Percentiles rank a stretch among this genome's conserved stretches.
phyloP scores from a whole-genome alignment of 2,113 vertebrate genomes.

The Neoarius graeffei region DNA sequence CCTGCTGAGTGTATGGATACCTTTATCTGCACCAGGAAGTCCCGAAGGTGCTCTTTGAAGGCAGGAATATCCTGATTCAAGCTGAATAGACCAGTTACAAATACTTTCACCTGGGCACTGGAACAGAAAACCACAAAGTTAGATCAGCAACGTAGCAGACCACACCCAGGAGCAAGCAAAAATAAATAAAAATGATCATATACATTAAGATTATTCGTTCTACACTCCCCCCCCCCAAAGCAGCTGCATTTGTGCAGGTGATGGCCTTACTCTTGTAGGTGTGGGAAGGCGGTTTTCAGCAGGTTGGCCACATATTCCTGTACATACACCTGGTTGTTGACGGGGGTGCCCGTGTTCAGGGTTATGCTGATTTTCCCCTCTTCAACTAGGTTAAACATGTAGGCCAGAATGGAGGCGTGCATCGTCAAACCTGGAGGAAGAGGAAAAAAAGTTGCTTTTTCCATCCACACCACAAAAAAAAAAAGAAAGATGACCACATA shows the following conservation, averaged over 20 bases:
- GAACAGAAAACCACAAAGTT: conserved; percentile 15
- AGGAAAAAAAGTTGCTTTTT: no score
- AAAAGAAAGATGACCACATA: background rate
- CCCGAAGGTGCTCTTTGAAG: conserved; percentile 97
- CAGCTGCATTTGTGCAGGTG: no score
- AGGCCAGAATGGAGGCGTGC: conserved; percentile 98
- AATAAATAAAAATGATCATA: no score
- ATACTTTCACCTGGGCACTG: conserved; percentile 98
- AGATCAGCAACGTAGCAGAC: background rate
- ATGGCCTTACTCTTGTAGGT: no score
- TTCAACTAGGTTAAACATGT: conserved; percentile 99
- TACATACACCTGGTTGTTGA: conserved; percentile 94
- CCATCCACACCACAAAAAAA: no score
- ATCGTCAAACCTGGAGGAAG: conserved; percentile 87
- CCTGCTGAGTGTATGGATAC: conserved; percentile 63
- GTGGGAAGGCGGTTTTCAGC: no score
- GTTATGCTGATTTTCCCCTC: conserved; percentile 93
- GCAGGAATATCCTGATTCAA: conserved; percentile 99
- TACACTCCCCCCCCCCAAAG: no score
- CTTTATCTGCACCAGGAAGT: conserved; percentile 99
- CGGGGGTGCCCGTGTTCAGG: conserved; percentile 83
- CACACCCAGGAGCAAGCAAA: no score
- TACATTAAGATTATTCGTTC: background rate
- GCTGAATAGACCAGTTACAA: conserved; percentile 98
- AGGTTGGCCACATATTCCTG: conserved; percentile 99